A percentile compares a stretch with the other conserved stretches of the same genome.
Conservation (phyloP, 2,797 vertebrate genomes). For the Sebastes goodei region DNA sequence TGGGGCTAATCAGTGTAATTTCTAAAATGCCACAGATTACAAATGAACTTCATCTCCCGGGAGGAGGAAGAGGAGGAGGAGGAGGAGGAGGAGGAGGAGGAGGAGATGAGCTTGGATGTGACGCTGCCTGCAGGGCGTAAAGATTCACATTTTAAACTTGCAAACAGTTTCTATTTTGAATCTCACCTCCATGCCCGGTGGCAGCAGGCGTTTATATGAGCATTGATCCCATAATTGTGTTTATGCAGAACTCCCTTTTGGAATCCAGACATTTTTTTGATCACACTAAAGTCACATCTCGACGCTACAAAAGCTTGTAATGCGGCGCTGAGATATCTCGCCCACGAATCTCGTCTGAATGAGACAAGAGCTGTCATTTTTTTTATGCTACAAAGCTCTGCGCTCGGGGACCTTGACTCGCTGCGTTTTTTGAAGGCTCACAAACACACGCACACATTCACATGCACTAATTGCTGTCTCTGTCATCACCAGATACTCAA, state of each 20-base stretch:
- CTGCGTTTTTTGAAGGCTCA: constrained; percentile 31
- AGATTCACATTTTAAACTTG: constrained; percentile 11
- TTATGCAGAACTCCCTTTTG: constrained; percentile 46
- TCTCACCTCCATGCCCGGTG: constrained; percentile 32
- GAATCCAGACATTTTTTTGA: constrained; percentile 55
- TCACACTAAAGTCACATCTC: constrained; percentile 51
- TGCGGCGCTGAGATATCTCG: constrained; percentile 45
- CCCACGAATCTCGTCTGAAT: constrained; percentile 61
- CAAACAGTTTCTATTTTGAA: constrained; percentile 44
- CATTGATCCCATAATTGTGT: constrained; percentile 59
- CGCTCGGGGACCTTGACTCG: constrained; percentile 47
- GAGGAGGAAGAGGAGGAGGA: neutral
- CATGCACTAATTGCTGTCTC: constrained; percentile 55
- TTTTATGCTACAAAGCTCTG: constrained; percentile 48
- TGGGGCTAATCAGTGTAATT: constrained; percentile 20
- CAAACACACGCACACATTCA: constrained; percentile 18
- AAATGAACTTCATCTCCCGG: constrained; percentile 6
- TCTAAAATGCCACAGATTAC: constrained; percentile 30
- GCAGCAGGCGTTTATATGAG: constrained; percentile 41
- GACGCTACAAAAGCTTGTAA: constrained; percentile 36
- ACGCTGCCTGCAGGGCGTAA: neutral
- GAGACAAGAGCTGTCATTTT: constrained; percentile 67
- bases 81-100: no score
- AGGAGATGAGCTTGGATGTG: neutral
- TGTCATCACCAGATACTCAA: constrained; percentile 58